These are phyloP conservation scores for Emydoidea blandingii DNA, from an alignment of 2,797 vertebrate species.

Conservation along the genomic window DNA sequence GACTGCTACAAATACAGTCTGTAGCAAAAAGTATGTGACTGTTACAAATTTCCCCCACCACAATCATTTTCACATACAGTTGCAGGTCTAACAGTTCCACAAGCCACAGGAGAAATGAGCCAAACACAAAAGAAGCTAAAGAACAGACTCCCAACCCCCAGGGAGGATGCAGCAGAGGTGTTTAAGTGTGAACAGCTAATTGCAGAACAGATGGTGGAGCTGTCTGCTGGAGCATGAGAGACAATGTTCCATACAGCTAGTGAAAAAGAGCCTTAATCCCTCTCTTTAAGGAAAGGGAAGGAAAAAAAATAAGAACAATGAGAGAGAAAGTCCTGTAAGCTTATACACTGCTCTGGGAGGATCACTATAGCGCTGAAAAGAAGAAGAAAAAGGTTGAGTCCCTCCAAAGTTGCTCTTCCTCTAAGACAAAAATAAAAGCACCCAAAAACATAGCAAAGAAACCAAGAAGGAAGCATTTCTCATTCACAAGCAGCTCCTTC, in stretches of 20 bases:
- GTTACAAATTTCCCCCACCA: neutral
- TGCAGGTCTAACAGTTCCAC: neutral
- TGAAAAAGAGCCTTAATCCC: neutral
- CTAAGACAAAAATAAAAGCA: neutral
- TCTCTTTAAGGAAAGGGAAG: rapidly evolving
- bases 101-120: neutral
- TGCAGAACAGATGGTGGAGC: neutral
- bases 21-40: neutral
- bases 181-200: neutral
- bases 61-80: neutral
- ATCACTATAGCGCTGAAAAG: neutral
- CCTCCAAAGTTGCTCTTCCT: neutral
- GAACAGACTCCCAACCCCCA: rapidly evolving
- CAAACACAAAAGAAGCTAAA: neutral
- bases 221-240: neutral
- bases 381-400: neutral
- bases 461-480: rapidly evolving
- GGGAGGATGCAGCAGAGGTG: neutral
- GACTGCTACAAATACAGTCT: neutral
- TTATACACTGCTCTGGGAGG: neutral
- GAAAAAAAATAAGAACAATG: neutral
- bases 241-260: neutral
- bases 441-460: neutral
- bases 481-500: neutral
- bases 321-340: neutral